phyloP scores from a whole-genome alignment of 1,140 invertebrate genomes.

The Trigoniulus corallinus region DNA sequence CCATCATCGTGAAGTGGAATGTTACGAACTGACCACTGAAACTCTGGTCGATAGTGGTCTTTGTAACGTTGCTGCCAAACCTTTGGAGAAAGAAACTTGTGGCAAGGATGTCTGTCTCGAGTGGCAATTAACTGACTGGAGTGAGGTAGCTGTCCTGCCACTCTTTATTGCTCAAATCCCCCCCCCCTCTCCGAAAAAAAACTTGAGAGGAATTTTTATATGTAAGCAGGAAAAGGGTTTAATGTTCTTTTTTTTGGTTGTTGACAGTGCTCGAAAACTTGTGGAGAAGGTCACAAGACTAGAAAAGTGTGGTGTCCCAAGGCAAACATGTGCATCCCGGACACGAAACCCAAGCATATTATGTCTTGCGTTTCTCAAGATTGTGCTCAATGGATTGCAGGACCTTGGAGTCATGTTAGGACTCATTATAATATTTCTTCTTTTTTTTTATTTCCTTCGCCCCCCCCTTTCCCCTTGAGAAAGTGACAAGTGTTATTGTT shows the following conservation, averaged over 20 bases:
- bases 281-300: constrained; percentile 21
- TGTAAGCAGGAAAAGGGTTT: too few species aligned
- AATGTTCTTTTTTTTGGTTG: constrained; percentile 1
- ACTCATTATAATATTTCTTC: not conserved
- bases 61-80: constrained; percentile 20
- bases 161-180: not conserved
- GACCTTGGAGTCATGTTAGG: constrained; percentile 28
- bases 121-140: constrained; percentile 24
- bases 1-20: constrained; percentile 20
- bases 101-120: constrained; percentile 20
- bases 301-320: constrained; percentile 22
- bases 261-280: constrained; percentile 25
- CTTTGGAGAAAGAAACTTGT: constrained; percentile 20
- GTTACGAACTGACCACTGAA: constrained; percentile 17
- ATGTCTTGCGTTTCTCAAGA: constrained; percentile 18
- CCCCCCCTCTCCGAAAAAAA: too few species aligned
- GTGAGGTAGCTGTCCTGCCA: constrained; percentile 16
- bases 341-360: constrained; percentile 17
- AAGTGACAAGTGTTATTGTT: too few species aligned
- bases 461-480: too few species aligned
- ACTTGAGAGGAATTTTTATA: not conserved
- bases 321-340: constrained; percentile 19
- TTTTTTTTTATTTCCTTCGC: not conserved
- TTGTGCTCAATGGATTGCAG: constrained; percentile 26
- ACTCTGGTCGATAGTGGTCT: constrained; percentile 14